A percentile compares a stretch with the other conserved stretches of the same genome.
Evolutionary conservation across 2,888 invertebrate genomes (phyloP).

Genomic region (Dasysyrphus tricinctus): DNA sequence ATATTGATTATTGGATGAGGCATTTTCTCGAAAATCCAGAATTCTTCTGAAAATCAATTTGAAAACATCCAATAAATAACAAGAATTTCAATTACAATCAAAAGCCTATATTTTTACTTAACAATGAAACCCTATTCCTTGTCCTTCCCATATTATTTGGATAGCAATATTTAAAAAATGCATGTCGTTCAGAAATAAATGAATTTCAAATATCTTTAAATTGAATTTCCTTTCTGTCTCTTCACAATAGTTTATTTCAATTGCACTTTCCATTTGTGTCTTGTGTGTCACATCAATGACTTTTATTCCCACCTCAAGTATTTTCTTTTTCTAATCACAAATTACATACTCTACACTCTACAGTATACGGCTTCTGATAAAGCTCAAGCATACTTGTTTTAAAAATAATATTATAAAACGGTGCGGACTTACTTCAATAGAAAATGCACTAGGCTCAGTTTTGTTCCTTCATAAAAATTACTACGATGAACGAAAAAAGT

Average conservation of each 20-base stretch:
- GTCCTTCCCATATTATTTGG: too few relatives aligned
- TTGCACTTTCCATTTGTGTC: not conserved
- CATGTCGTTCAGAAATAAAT: too few relatives aligned
- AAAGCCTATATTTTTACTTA: too few relatives aligned
- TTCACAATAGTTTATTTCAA: constrained; percentile 11
- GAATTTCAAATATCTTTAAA: not conserved
- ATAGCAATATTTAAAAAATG: not conserved
- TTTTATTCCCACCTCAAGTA: constrained; percentile 5
- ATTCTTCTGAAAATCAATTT: too few relatives aligned
- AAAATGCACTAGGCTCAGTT: not conserved
- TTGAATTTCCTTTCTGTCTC: not conserved
- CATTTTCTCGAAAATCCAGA: too few relatives aligned
- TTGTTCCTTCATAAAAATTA: too few relatives aligned
- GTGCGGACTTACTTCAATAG: not conserved
- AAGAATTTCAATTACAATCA: too few relatives aligned
- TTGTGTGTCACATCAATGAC: constrained; percentile 25
- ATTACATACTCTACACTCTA: too few relatives aligned
- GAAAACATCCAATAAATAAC: too few relatives aligned
- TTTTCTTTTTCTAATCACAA: constrained; percentile 23
- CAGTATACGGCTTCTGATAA: constrained; percentile 10
- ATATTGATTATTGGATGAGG: too few relatives aligned
- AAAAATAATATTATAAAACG: not conserved
- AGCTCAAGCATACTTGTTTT: not conserved
- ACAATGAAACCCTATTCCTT: too few relatives aligned
- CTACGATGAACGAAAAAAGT: too few relatives aligned